A percentile compares a stretch with the other conserved stretches of the same genome.
Evolutionary conservation across 1,140 invertebrate genomes (phyloP).

Genomic region (Pseudobourletiella spinata): DNA sequence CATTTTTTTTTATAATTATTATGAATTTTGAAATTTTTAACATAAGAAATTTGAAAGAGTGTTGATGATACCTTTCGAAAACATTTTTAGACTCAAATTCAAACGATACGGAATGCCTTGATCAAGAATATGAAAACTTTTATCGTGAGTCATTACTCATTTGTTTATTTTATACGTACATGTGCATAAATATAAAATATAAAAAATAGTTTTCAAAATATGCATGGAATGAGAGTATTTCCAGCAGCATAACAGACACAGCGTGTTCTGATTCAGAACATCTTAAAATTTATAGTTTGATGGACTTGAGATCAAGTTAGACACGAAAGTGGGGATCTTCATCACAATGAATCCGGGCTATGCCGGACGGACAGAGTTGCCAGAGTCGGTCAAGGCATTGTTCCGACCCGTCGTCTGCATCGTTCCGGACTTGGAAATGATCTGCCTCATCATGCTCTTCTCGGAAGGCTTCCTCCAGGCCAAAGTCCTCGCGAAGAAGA

Average conservation of each 20-base stretch:
- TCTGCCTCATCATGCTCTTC: conserved; percentile 83
- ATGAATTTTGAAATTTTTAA: not conserved
- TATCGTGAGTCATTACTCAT: conserved; percentile 47
- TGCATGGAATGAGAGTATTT: too few relatives aligned
- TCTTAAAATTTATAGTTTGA: too few relatives aligned
- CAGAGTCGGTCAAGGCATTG: conserved; percentile 80
- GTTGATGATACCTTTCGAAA: not conserved
- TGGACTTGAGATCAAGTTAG: conserved; percentile 67
- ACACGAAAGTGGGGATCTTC: conserved; percentile 78
- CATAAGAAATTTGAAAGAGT: not conserved
- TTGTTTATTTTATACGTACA: not conserved
- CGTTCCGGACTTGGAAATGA: conserved; percentile 77
- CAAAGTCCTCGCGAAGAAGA: conserved; percentile 81
- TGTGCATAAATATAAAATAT: too few relatives aligned
- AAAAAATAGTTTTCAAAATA: too few relatives aligned
- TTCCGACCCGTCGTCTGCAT: conserved; percentile 85
- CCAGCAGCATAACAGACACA: too few relatives aligned
- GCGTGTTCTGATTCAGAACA: too few relatives aligned
- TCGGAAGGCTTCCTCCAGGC: conserved; percentile 80
- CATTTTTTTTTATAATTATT: not conserved
- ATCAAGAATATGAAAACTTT: conserved; percentile 62
- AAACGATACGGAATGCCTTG: conserved; percentile 74
- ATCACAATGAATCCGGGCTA: conserved; percentile 92
- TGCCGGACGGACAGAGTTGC: conserved; percentile 76
- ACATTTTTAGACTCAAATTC: conserved; percentile 58